These are phyloP conservation scores for Chascanopsetta lugubris DNA, from an alignment of 2,113 vertebrate species.

Conservation along the genomic window DNA sequence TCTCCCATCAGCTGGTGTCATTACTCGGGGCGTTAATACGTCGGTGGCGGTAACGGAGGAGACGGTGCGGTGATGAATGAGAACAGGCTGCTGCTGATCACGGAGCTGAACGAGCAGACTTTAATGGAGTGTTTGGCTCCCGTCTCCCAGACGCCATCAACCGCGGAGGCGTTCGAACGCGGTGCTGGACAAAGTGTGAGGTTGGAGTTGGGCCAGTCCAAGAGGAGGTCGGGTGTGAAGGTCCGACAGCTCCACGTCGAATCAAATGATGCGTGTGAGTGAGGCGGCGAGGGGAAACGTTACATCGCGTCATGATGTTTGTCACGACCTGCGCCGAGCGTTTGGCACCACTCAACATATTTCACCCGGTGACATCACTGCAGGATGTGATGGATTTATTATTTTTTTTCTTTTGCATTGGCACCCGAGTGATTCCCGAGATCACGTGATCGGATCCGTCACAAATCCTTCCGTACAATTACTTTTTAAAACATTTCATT, in stretches of 20 bases:
- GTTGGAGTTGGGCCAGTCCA: slow-evolving; percentile 28
- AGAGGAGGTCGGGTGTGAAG: background rate
- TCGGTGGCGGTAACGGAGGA: slow-evolving; percentile 29
- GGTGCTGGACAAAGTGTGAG: slow-evolving; percentile 18
- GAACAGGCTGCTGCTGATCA: slow-evolving; percentile 39
- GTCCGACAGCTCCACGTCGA: background rate
- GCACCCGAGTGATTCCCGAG: slow-evolving; percentile 62
- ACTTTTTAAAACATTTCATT: too few relatives aligned
- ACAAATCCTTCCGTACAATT: too few relatives aligned
- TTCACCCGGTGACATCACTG: slow-evolving; percentile 56
- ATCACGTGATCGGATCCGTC: slow-evolving; percentile 62
- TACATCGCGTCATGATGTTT: slow-evolving; percentile 1
- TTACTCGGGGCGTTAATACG: slow-evolving; percentile 45
- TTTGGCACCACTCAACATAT: slow-evolving; percentile 43
- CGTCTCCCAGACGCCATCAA: slow-evolving; percentile 65
- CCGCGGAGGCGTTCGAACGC: too few relatives aligned
- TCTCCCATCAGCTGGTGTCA: slow-evolving; percentile 65
- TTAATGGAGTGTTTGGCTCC: slow-evolving; percentile 73
- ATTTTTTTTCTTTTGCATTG: slow-evolving; percentile 40
- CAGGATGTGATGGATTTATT: slow-evolving; percentile 58
- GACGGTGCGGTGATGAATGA: slow-evolving; percentile 13
- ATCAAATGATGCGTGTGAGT: slow-evolving; percentile 16
- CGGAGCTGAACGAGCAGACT: slow-evolving; percentile 50
- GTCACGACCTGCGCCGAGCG: slow-evolving; percentile 23
- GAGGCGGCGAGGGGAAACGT: background rate